Base-by-base conservation (phyloP, 1,140 invertebrate species). In the Marisa cornuarietis region DNA sequence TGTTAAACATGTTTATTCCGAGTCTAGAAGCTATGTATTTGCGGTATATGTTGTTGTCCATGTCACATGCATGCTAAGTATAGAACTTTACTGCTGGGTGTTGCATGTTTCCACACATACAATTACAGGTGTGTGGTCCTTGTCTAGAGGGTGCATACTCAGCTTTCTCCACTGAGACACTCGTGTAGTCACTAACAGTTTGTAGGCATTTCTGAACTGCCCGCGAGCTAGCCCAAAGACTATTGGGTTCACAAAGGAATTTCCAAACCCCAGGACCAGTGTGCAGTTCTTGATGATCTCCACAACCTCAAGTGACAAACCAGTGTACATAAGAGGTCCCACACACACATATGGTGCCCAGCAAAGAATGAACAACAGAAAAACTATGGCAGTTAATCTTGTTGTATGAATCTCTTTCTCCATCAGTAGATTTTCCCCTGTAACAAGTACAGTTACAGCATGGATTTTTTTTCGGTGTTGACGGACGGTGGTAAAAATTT, bases 221-320 rank as follows among this genome's bases (percentile, higher is more conserved):
- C 76, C 79, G 26, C 82, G 72, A 20, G 83, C 49, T 80, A 83
- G 82, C 14, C 83, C 81, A 66, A 84, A 85, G 22, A 85, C 76
- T 7, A 85, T 69, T 5, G 84, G 84, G 79, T 85, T 85, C 7
- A 85, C 65, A 26, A 79, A 74, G 14, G 84, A 85, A 71, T 85
- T 85, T 13, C 71, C 79, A 66, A 84, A 82, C 18, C 79, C 81
- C 42, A 84, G 63, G 6, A 73, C 77, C 18, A 85, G 63, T 0
- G 83, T 62, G 26, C 75, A 68, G 65, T 84, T 83, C 69, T 85
- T 85, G 2, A 84, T 73, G 18, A 81, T 71, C n/a, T 84, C 80
- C 18, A 83, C 61, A 3, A 80, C 22, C 42, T 84, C 49, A 22
- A 77, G 72, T 1, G 74, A 74, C 31, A 83, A 51, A 20, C 73